phyloP scores from a whole-genome alignment of 1,140 invertebrate species.

The Latrodectus geometricus region DNA sequence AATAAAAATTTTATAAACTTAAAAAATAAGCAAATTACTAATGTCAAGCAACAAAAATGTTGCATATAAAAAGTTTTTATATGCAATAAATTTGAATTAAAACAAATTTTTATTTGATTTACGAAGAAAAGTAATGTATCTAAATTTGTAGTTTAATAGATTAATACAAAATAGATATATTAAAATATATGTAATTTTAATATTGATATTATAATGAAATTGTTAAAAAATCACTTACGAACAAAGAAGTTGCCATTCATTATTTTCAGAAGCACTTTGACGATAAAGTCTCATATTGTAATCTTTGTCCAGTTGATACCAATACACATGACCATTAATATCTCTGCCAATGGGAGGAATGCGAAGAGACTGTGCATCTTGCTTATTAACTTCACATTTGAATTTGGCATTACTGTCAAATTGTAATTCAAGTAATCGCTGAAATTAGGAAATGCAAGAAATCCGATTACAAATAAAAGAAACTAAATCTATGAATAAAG shows the following conservation, averaged over 20 bases:
- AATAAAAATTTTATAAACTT: too few relatives aligned
- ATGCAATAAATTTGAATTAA: too few relatives aligned
- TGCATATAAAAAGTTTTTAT: too few relatives aligned
- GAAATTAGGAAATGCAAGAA: constrained; percentile 63
- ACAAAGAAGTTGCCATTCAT: constrained; percentile 88
- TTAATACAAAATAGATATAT: too few relatives aligned
- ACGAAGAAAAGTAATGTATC: too few relatives aligned
- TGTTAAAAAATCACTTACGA: constrained; percentile 73
- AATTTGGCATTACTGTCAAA: constrained; percentile 95
- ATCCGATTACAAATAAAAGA: too few relatives aligned
- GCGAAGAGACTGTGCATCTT: constrained; percentile 82
- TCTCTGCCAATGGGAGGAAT: constrained; percentile 90
- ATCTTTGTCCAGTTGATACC: constrained; percentile 91
- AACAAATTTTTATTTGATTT: too few relatives aligned
- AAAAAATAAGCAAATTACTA: too few relatives aligned
- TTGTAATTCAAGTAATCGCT: constrained; percentile 92
- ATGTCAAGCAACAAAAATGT: too few relatives aligned
- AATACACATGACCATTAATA: constrained; percentile 89
- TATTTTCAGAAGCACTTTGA: constrained; percentile 90
- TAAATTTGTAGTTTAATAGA: too few relatives aligned
- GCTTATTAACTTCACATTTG: constrained; percentile 89
- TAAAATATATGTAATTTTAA: not conserved
- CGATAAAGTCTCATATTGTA: constrained; percentile 90
- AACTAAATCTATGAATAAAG: too few relatives aligned
- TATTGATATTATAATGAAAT: not conserved